Evolutionary conservation across 2,888 invertebrate genomes (phyloP).

Genomic region (Stomorhina lunata): DNA sequence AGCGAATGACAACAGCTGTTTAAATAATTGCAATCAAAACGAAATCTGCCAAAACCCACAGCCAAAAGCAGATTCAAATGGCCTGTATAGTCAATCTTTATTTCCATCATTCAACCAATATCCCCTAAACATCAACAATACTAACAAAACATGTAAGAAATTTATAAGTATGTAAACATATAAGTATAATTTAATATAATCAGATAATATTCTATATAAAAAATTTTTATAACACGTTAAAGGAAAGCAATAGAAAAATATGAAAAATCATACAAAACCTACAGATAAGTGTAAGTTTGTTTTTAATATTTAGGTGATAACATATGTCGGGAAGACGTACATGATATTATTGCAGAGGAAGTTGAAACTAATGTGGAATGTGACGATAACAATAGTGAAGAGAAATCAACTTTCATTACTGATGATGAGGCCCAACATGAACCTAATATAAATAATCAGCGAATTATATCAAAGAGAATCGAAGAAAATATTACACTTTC

Average conservation of each 20-base stretch:
- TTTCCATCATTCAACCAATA: neutral
- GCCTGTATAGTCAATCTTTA: neutral
- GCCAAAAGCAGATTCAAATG: neutral
- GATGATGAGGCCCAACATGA: neutral
- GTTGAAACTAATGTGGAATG: neutral
- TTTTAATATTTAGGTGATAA: constrained; percentile 31
- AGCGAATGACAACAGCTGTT: neutral
- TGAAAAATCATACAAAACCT: no score
- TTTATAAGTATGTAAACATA: neutral
- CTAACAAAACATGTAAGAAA: constrained; percentile 6
- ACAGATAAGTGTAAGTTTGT: no score
- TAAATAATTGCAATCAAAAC: neutral
- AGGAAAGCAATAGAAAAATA: neutral
- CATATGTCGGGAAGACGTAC: neutral
- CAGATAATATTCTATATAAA: neutral
- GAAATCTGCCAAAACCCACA: neutral
- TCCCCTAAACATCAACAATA: neutral
- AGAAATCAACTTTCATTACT: neutral
- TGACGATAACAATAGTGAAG: neutral
- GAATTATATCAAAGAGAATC: neutral
- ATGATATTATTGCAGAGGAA: constrained; percentile 6
- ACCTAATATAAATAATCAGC: neutral
- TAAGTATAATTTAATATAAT: neutral
- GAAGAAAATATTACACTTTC: neutral
- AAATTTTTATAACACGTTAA: neutral